Evolutionary conservation across 2,113 vertebrate species (phyloP).

Genomic region (Falco punctatus): DNA sequence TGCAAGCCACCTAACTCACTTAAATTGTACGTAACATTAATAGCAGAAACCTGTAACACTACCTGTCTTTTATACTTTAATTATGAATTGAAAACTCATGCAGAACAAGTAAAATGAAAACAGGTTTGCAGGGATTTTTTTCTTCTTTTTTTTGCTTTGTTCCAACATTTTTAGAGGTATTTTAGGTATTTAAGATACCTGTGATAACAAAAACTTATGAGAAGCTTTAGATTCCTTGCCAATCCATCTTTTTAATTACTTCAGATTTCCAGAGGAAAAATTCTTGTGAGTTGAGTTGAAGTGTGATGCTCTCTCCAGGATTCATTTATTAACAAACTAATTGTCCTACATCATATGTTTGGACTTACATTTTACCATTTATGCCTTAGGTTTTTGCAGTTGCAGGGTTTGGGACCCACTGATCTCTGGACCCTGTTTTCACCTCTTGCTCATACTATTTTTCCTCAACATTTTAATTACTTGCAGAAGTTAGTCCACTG

Average conservation of each 20-base stretch:
- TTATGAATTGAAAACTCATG: neutral
- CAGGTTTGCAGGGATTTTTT: neutral
- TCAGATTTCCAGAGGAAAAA: neutral
- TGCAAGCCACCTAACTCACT: neutral
- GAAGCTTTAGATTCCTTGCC: neutral
- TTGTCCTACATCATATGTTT: neutral
- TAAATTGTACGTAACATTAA: neutral
- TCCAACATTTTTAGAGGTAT: neutral
- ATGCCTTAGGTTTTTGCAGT: neutral
- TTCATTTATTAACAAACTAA: neutral
- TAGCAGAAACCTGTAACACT: neutral
- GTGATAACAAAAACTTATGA: neutral
- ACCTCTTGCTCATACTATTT: neutral
- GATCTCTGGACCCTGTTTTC: neutral
- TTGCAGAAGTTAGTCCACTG: neutral
- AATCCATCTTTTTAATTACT: neutral
- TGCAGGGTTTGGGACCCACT: neutral
- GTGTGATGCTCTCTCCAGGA: neutral
- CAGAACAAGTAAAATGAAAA: neutral
- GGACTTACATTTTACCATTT: neutral
- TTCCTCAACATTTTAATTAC: neutral
- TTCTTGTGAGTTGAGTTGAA: neutral
- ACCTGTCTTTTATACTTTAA: neutral
- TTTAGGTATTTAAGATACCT: neutral
- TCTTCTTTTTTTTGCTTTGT: neutral